These are phyloP conservation scores for Chaetophractus vellerosus DNA, from an alignment of 2,797 vertebrate species.

Conservation along the genomic window DNA sequence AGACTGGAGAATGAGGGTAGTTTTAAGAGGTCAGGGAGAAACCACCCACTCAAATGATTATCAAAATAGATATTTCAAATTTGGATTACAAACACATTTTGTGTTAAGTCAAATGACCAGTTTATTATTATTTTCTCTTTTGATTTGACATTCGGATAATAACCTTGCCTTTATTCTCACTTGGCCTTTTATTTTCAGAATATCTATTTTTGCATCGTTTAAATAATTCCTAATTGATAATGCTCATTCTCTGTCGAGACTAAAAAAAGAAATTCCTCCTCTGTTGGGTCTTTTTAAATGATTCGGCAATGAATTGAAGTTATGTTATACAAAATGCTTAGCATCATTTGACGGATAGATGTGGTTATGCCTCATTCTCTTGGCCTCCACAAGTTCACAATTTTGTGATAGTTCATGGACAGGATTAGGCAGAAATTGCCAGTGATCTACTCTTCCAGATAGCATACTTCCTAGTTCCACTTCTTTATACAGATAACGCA, in stretches of 20 bases:
- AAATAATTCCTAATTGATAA: conserved; percentile 70
- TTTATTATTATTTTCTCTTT: conserved; percentile 65
- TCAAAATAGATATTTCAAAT: conserved; percentile 51
- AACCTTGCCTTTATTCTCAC: conserved; percentile 45
- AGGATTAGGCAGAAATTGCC: neutral
- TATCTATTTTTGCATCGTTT: conserved; percentile 59
- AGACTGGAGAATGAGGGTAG: neutral
- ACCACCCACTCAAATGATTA: neutral
- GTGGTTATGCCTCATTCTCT: conserved; percentile 70
- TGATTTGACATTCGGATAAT: conserved; percentile 36
- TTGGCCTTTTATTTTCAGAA: conserved; percentile 68
- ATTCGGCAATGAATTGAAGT: conserved; percentile 72
- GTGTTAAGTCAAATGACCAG: conserved; percentile 41
- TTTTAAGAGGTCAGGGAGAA: neutral
- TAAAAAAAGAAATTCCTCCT: conserved; percentile 55
- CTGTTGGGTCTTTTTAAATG: conserved; percentile 63
- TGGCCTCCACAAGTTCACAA: conserved; percentile 63
- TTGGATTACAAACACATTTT: conserved; percentile 45
- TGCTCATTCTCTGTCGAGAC: conserved; percentile 33
- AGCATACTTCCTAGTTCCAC: neutral
- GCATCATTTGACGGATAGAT: conserved; percentile 70
- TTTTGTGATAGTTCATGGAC: conserved; percentile 65
- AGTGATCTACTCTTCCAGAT: conserved; percentile 24
- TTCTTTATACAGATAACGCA: conserved; percentile 38
- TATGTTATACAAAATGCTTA: conserved; percentile 77